Conservation (phyloP, 1,140 invertebrate species). For the Spodoptera frugiperda region DNA sequence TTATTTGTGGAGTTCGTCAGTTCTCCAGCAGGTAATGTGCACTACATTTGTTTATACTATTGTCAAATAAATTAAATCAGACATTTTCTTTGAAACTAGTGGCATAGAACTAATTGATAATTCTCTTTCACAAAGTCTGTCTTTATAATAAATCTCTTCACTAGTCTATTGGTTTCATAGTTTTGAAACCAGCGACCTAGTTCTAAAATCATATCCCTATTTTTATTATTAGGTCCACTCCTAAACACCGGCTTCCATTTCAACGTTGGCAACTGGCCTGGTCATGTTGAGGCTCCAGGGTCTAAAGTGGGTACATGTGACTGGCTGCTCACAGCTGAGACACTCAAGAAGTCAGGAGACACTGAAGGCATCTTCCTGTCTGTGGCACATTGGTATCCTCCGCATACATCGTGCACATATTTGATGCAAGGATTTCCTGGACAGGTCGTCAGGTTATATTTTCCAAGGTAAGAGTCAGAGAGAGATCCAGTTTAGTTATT, state of each 20-base stretch:
- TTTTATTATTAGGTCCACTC: constrained; percentile 88
- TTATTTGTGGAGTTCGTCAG: constrained; percentile 96
- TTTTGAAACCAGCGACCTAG: no score
- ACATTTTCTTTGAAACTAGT: background rate
- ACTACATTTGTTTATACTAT: background rate
- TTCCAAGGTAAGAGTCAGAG: constrained; percentile 89
- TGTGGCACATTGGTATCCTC: constrained; percentile 96
- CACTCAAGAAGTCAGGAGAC: constrained; percentile 90
- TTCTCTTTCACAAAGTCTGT: no score
- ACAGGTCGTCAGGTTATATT: constrained; percentile 95
- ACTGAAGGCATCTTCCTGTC: constrained; percentile 95
- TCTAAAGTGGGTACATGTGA: constrained; percentile 94
- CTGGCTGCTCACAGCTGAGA: constrained; percentile 94
- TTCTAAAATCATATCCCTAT: background rate
- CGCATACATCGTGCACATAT: constrained; percentile 96
- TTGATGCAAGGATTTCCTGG: constrained; percentile 93
- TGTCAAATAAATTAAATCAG: background rate
- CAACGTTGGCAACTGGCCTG: constrained; percentile 97
- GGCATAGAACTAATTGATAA: no score
- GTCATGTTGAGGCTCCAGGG: constrained; percentile 94
- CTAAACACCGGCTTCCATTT: constrained; percentile 97
- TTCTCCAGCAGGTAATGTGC: constrained; percentile 90
- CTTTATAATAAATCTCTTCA: no score
- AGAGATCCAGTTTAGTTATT: no score
- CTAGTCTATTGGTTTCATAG: no score